Evolutionary conservation across 2,888 invertebrate species (phyloP).

Genomic region (Hypolimnas misippus): DNA sequence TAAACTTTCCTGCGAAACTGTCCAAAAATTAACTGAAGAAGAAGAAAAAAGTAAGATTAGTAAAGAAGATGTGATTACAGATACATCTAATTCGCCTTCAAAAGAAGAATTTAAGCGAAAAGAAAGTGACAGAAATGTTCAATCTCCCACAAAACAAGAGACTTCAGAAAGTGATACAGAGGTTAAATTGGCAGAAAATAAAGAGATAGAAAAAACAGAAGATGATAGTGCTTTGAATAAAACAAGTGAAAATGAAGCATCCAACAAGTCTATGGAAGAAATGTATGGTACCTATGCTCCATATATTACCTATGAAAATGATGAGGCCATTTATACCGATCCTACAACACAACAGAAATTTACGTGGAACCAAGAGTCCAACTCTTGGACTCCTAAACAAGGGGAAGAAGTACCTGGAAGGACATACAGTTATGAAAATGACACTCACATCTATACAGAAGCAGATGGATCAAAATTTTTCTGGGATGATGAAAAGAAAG

Average conservation of each 20-base stretch:
- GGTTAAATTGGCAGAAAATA: not conserved
- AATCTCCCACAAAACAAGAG: not conserved
- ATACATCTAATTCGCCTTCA: not conserved
- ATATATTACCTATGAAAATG: slow-evolving; percentile 88
- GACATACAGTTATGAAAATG: slow-evolving; percentile 89
- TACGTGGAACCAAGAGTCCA: slow-evolving; percentile 83
- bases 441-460: slow-evolving; percentile 92
- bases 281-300: slow-evolving; percentile 77
- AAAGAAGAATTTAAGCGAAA: slow-evolving; percentile 8
- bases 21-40: slow-evolving; percentile 72
- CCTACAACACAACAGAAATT: slow-evolving; percentile 87
- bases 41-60: slow-evolving; percentile 54
- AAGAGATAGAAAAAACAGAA: not conserved
- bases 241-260: slow-evolving; percentile 1
- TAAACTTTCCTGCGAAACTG: slow-evolving; percentile 76
- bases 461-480: slow-evolving; percentile 94
- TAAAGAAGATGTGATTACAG: slow-evolving; percentile 5
- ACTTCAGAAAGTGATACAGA: not conserved
- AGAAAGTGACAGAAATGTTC: slow-evolving; percentile 12
- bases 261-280: slow-evolving; percentile 20
- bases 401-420: slow-evolving; percentile 58
- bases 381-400: slow-evolving; percentile 71
- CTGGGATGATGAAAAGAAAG: slow-evolving; percentile 95
- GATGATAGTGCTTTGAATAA: not conserved
- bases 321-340: slow-evolving; percentile 89